Evolutionary conservation across 2,113 vertebrate genomes (phyloP).

Genomic region (Festucalex cinctus): DNA sequence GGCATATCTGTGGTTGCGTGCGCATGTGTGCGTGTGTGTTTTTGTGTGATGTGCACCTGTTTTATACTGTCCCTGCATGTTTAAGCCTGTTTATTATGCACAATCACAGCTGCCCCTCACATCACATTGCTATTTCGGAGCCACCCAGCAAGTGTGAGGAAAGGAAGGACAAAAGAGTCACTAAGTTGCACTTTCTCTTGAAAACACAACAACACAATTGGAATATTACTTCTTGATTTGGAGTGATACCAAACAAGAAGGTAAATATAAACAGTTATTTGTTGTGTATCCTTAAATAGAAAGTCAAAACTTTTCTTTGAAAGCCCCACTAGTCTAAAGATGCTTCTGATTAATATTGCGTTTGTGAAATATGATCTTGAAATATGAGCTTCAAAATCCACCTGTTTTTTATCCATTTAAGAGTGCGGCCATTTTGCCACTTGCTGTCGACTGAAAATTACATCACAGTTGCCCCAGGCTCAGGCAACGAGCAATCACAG

Average conservation of each 20-base stretch:
- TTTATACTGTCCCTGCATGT: slow-evolving; percentile 5
- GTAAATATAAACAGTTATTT: too few species aligned
- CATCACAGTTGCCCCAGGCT: too few species aligned
- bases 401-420: too few species aligned
- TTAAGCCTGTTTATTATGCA: slow-evolving; percentile 17
- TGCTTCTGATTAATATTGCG: too few species aligned
- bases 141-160: slow-evolving; percentile 21
- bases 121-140: slow-evolving; percentile 52
- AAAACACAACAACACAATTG: background rate
- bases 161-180: slow-evolving; percentile 19
- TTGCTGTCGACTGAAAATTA: too few species aligned
- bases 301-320: too few species aligned
- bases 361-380: too few species aligned
- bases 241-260: background rate
- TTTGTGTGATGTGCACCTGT: slow-evolving; percentile 21
- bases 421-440: too few species aligned
- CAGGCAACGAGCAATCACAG: too few species aligned
- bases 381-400: too few species aligned
- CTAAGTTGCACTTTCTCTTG: slow-evolving; percentile 13
- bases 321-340: too few species aligned
- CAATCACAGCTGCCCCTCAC: slow-evolving; percentile 36
- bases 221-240: background rate
- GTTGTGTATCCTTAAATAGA: too few species aligned
- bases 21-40: slow-evolving; percentile 16
- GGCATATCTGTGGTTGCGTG: slow-evolving; percentile 31